Base-by-base conservation (phyloP, 2,888 invertebrate genomes). In the Ariolimax columbianus region DNA sequence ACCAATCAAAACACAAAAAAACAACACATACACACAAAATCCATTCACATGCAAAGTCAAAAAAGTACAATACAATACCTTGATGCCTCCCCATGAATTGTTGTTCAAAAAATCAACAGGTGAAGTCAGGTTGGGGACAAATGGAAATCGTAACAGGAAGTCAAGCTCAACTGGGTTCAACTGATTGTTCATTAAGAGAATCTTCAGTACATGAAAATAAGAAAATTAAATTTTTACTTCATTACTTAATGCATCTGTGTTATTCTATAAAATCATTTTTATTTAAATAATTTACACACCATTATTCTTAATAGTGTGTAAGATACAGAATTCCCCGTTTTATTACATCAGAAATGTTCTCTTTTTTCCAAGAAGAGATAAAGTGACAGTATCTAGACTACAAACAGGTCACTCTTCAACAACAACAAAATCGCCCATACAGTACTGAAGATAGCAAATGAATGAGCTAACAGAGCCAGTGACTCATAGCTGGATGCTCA, bases 41-140 rank as follows among this genome's bases (percentile, higher is more conserved):
- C 3, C 14, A 17, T 33, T 66, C 17, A 17, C 1, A 66, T 30
- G n/a, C 0, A 30, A 66, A 66, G 33, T 66, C 2, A 30, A 66
- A 66, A 0, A 66, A 55, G 55, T 0, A 66, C 33, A 66, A 66
- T 33, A 30, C 17, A 73, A 0, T 72, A 94, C 94, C 94, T 98
- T 97, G 90, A 99, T 97, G 33, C 98, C 98, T 86, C 98, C 98
- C 99, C 99, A 99, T 92, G 97, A 97, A 88, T 96, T 96, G 93
- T 98, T 97, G 3, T 97, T 97, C 73, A 99, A 95, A 94, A 99
- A 99, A 91, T 98, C 98, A 0, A 99, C 98, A 0, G 98, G 98
- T 92, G 97, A 97, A 33, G 97, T 97, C 3, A 98, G 97, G 93
- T 98, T 98, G 0, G 98, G 98, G 89, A 97, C 97, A 87, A 97